A percentile compares a stretch with the other conserved stretches of the same genome.
phyloP scores from a whole-genome alignment of 2,888 invertebrate genomes.

The Caenorhabditis macrosperma region DNA sequence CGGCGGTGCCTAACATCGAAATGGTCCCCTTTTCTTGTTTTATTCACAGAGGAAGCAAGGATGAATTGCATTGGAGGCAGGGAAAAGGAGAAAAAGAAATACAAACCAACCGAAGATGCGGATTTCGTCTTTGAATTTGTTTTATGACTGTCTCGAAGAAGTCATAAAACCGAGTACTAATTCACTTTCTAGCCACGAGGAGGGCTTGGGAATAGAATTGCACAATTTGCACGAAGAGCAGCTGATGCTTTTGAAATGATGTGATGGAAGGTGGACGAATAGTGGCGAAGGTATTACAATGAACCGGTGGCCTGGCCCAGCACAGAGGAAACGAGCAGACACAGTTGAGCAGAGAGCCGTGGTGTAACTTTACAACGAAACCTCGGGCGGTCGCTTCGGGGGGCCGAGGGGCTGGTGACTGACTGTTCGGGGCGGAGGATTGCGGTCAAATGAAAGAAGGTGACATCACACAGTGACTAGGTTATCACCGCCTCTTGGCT shows the following conservation, averaged over 20 bases:
- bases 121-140: neutral
- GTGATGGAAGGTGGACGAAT: constrained; percentile 28
- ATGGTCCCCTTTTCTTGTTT: constrained; percentile 5
- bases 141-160: constrained; percentile 30
- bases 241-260: constrained; percentile 32
- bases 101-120: neutral
- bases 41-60: too few relatives aligned
- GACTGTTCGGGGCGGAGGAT: neutral
- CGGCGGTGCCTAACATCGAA: constrained; percentile 16
- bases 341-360: neutral
- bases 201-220: neutral
- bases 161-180: constrained; percentile 12
- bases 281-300: constrained; percentile 49
- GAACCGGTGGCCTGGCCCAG: constrained; percentile 9
- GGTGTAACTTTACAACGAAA: constrained; percentile 48
- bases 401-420: neutral
- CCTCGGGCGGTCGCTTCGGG: constrained; percentile 12
- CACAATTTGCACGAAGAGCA: neutral
- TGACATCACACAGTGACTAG: neutral
- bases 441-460: constrained; percentile 1
- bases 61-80: neutral
- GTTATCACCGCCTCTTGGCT: neutral
- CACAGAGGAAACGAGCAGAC: constrained; percentile 20
- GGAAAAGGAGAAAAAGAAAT: neutral
- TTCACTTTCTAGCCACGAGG: neutral